Evolutionary conservation across 2,113 vertebrate genomes (phyloP).

Genomic region (Argyrosomus japonicus): DNA sequence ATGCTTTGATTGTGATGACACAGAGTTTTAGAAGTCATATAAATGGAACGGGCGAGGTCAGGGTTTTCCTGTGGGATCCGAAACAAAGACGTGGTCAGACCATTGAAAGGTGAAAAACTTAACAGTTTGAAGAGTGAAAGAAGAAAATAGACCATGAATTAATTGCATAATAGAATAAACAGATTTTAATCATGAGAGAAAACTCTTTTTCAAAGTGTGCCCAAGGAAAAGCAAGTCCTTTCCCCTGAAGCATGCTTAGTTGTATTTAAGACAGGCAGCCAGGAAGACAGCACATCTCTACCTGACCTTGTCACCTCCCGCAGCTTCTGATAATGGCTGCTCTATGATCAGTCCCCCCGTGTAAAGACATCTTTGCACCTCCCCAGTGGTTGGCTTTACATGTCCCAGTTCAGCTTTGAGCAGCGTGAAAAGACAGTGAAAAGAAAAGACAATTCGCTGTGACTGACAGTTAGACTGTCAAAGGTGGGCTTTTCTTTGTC

Average conservation of each 20-base stretch:
- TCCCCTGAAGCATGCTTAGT: not conserved
- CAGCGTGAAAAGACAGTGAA: slow-evolving; percentile 16
- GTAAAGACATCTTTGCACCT: slow-evolving; percentile 43
- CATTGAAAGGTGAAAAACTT: not conserved
- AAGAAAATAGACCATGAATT: not conserved
- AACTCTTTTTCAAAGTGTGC: not conserved
- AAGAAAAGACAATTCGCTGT: slow-evolving; percentile 40
- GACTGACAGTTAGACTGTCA: slow-evolving; percentile 29
- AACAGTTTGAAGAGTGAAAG: not conserved
- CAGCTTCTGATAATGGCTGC: slow-evolving; percentile 55
- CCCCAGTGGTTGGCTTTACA: slow-evolving; percentile 43
- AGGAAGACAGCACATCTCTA: slow-evolving; percentile 27
- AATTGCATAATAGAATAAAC: not conserved
- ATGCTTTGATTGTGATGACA: not conserved
- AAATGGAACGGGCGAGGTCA: not conserved
- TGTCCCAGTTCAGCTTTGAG: slow-evolving; percentile 48
- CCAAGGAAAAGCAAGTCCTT: not conserved
- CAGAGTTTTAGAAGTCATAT: not conserved
- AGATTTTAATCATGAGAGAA: not conserved
- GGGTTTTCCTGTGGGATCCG: not conserved
- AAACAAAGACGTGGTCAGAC: not conserved
- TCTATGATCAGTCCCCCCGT: slow-evolving; percentile 57
- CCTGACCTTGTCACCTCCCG: slow-evolving; percentile 60
- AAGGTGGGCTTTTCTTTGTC: slow-evolving; percentile 5
- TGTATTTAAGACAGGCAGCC: slow-evolving; percentile 23